Evolutionary conservation across 2,888 invertebrate genomes (phyloP), one percentile per base, ranked within the genome.

Genomic region (Empis stercorea): DNA sequence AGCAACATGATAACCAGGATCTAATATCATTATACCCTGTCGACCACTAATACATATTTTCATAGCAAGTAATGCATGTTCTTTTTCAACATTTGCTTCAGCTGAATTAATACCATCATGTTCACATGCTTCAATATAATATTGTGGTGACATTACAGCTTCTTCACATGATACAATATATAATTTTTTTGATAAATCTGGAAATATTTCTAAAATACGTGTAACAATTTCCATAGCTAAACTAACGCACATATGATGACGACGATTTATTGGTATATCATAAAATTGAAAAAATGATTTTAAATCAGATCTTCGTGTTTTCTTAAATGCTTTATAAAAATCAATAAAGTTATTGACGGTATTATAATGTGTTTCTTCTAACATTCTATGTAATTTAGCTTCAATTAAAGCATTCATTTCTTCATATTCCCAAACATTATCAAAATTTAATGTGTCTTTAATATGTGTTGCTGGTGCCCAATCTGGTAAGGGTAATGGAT

Each of bases 1-100:
- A 38, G 86, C 83, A 51, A 92, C 84, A 67, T 93, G 92, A 70
- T 93, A 93, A 15, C 92, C 92, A 1, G 92, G 89, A 73, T 93
- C 93, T 37, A 91, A 78, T 17, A 93, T 76, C 71, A 92, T 70
- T 44, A 86, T 73, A 30, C 91, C 92, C 1, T 72, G 68, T 36
- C 92, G 76, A 30, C 81, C 85, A 43, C 77, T 80, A 48, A 91
- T 78, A 55, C 75, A 70, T 50, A 89, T 75, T 57, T 79, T 80
- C 62, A 89, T 74, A 51, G 84, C 84, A 49, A 85, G 81, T 70
- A 91, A 76, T 39, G 88, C 87, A 67, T 92, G 92, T 65, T 92
- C 92, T 68, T 91, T 92, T 68, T 89, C 89, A 36, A 79, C 75
- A 49, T 61, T 64, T 7, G 69, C 65, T 48, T 66, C 59, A 1